Conservation (phyloP, 1,140 invertebrate genomes). For the Acromyrmex echinatior region DNA sequence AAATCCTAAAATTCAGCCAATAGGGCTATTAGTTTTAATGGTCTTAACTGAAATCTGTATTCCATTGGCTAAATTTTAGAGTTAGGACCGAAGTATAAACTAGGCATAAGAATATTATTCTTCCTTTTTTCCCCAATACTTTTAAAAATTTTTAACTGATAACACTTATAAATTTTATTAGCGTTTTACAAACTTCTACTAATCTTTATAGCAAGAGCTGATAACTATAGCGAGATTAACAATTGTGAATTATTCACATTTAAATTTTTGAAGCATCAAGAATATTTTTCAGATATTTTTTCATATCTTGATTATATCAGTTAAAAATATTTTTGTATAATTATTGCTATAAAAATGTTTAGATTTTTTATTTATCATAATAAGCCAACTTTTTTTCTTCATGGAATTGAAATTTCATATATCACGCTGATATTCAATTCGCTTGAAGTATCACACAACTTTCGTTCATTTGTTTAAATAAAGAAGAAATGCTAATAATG, state of each 20-base stretch:
- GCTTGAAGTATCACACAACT: background rate
- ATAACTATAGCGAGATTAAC: background rate
- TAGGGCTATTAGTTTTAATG: too few relatives aligned
- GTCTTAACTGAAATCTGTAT: too few relatives aligned
- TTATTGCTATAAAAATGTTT: background rate
- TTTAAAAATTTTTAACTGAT: background rate
- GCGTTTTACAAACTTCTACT: background rate
- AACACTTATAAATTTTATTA: conserved; percentile 10
- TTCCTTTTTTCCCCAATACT: background rate
- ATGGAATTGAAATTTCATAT: background rate
- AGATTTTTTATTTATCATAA: background rate
- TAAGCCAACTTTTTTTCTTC: background rate
- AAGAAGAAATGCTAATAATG: background rate
- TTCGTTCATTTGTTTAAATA: background rate
- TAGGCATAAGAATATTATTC: background rate
- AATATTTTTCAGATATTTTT: background rate
- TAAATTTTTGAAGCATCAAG: background rate
- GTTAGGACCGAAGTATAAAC: too few relatives aligned
- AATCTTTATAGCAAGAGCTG: background rate
- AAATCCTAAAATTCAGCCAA: too few relatives aligned
- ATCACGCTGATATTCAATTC: background rate
- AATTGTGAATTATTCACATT: conserved; percentile 23
- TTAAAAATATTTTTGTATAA: background rate
- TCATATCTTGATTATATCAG: background rate
- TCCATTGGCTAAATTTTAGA: too few relatives aligned